Percentiles rank a stretch among this genome's conserved stretches.
phyloP scores from a whole-genome alignment of 2,888 invertebrate species.

The Leucophora obtusa region DNA sequence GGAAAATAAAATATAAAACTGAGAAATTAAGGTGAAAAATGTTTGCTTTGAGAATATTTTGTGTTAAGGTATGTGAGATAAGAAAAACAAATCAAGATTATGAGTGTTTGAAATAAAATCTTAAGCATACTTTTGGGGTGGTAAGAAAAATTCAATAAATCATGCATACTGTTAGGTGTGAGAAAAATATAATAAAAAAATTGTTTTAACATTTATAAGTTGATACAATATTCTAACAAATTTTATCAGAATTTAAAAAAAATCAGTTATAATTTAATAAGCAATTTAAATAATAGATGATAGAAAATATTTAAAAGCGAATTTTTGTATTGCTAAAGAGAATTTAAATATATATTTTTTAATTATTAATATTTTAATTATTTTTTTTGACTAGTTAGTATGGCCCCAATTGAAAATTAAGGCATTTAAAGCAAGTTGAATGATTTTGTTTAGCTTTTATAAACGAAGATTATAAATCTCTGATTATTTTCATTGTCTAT shows the following conservation, averaged over 20 bases:
- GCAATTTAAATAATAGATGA: too few species aligned
- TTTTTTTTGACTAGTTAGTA: too few species aligned
- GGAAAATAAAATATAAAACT: neutral
- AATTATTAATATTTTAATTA: too few species aligned
- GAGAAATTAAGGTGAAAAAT: constrained; percentile 17
- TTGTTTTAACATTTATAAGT: neutral
- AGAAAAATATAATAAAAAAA: neutral
- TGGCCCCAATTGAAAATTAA: too few species aligned
- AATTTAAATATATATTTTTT: too few species aligned
- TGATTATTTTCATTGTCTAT: neutral
- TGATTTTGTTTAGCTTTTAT: neutral
- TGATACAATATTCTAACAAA: too few species aligned
- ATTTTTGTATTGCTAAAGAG: too few species aligned
- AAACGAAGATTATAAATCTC: neutral
- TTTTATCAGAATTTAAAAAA: too few species aligned
- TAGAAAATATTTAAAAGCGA: too few species aligned
- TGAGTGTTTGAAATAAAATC: constrained; percentile 1
- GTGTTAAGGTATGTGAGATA: constrained; percentile 7
- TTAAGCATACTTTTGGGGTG: neutral
- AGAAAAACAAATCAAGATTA: neutral
- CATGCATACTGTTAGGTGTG: constrained; percentile 6
- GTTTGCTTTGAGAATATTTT: constrained; percentile 5
- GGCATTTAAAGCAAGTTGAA: too few species aligned
- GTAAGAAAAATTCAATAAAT: constrained; percentile 21
- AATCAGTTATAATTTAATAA: too few species aligned